Conservation (phyloP, 1,140 invertebrate species). For the Whitmania pigra region DNA sequence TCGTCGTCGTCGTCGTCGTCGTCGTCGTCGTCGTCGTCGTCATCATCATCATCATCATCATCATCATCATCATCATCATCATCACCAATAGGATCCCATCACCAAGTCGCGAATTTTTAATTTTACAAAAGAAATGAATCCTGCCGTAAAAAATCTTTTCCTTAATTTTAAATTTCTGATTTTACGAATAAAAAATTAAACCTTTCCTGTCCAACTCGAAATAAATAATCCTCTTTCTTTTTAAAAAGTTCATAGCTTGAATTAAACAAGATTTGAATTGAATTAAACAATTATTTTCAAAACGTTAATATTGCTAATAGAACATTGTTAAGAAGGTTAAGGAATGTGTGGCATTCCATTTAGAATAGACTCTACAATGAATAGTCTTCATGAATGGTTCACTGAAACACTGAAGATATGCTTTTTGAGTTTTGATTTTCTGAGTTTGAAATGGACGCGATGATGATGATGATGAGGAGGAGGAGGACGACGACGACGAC, state of each 20-base stretch:
- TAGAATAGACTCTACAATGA: background rate
- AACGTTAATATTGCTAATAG: too few relatives aligned
- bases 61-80: conserved; percentile 7
- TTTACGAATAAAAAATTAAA: too few relatives aligned
- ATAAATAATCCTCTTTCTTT: too few relatives aligned
- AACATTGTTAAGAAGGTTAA: too few relatives aligned
- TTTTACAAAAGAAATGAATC: background rate
- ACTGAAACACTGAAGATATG: background rate
- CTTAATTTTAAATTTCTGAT: too few relatives aligned
- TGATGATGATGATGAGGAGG: background rate
- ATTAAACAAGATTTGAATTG: too few relatives aligned
- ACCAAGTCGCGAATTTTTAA: background rate
- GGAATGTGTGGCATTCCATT: too few relatives aligned
- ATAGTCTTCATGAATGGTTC: too few relatives aligned
- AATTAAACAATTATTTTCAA: too few relatives aligned
- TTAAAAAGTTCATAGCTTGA: too few relatives aligned
- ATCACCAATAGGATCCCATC: background rate
- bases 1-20: background rate
- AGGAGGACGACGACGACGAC: background rate
- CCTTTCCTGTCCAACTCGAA: too few relatives aligned
- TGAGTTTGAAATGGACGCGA: background rate
- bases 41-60: conserved; percentile 8
- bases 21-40: background rate
- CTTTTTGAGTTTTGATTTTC: background rate
- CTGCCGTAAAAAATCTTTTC: background rate